Evolutionary conservation across 2,113 vertebrate genomes (phyloP).

Genomic region (Indri indri): DNA sequence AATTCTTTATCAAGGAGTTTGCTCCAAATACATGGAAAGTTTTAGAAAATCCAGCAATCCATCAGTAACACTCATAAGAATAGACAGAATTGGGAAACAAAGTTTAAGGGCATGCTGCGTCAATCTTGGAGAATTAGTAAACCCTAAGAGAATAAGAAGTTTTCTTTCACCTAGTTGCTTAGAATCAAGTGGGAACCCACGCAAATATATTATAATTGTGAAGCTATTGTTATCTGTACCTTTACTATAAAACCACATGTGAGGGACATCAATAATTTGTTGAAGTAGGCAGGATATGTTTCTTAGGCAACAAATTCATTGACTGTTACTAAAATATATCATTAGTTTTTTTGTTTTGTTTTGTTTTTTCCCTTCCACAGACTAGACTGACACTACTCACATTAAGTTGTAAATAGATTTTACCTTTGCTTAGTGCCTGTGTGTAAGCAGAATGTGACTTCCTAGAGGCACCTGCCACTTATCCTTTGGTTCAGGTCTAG

Average conservation of each 20-base stretch:
- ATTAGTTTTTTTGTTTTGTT: not conserved
- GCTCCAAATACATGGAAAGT: not conserved
- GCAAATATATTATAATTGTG: not conserved
- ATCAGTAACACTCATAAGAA: not conserved
- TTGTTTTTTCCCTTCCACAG: not conserved
- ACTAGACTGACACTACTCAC: not conserved
- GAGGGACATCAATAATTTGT: not conserved
- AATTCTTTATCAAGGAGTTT: not conserved
- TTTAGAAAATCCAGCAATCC: not conserved
- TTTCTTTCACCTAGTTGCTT: not conserved
- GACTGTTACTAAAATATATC: not conserved
- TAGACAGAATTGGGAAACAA: not conserved
- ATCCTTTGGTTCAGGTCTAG: not conserved
- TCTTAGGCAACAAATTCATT: not conserved
- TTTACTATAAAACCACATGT: not conserved
- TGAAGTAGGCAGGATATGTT: not conserved
- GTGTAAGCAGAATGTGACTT: conserved; percentile 55
- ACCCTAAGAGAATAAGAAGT: not conserved
- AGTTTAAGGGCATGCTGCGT: not conserved
- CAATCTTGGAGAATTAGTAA: not conserved
- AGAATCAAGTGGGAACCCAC: not conserved
- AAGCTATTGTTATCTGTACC: not conserved
- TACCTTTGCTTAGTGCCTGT: not conserved
- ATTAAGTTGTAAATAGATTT: conserved; percentile 38
- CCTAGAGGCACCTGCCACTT: not conserved